Base-by-base conservation (phyloP, 92 coral and sea anemone genomes). In the Epizoanthus rinbou region DNA sequence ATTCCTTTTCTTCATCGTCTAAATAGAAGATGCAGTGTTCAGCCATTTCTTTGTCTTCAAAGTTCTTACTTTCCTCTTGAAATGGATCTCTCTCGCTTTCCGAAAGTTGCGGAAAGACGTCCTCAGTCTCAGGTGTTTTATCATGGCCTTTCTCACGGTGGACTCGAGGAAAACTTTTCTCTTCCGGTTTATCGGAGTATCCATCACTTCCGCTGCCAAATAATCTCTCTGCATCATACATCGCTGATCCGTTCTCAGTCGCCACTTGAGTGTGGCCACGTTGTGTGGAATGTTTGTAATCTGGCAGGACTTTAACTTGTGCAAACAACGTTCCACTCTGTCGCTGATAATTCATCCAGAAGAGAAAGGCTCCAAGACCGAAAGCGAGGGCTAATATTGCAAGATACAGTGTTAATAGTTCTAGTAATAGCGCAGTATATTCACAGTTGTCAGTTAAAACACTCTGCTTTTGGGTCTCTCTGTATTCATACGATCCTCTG, bases 1-100 rank as follows among this genome's bases (percentile, higher is more conserved):
- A 45, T 68, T n/a, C 71, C 41, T 73, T 80, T 8, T 80, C 85
- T 57, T 85, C 83, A 19, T 85, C 88, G 0, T 79, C 91, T 72
- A 88, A 73, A 73, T 88, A 88, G 16, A 78, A 88, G 47, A 78
- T n/a, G 39, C 70, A 78, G 21, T 78, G 33, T 10, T 78, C 70
- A 57, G 63, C 16, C 5, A 75, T 67, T 43, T 84, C 65, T 0
- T 76, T 84, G 57, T 80, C 67, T 17, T 84, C 37, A 8, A n/a
- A 19, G 19, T 79, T 79, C 22, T 87, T 87, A 6, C 79, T 82
- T 50, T 80, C 80, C 16, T 67, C 73, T 64, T 74, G 57, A 28
- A 39, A 15, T 3, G n/a, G 3, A 24, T 21, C 39, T 22, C 23
- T 5, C 82, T 78, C 58, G 37, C 58, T 62, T 62, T 60, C 70